These are phyloP conservation scores for Myxocyprinus asiaticus DNA, from an alignment of 2,113 vertebrate genomes.

Conservation along the genomic window DNA sequence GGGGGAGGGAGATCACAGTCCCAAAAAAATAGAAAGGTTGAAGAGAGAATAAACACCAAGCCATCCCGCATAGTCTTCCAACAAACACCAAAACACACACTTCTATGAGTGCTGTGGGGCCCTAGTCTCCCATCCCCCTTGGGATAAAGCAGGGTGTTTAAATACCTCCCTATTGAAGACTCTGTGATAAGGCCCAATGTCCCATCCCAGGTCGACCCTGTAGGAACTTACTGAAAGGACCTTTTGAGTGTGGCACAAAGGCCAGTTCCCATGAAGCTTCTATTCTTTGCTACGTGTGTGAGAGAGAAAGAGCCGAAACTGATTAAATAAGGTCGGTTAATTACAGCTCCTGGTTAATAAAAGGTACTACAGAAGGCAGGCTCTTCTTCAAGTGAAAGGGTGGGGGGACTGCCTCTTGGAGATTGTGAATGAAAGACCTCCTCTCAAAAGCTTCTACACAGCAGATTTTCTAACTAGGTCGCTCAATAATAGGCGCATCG, in stretches of 20 bases:
- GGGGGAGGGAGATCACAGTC: constrained; percentile 58
- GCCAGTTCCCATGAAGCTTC: constrained; percentile 76
- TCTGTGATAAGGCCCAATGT: constrained; percentile 74
- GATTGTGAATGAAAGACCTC: constrained; percentile 35
- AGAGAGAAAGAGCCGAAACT: constrained; percentile 57
- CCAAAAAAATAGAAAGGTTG: constrained; percentile 51
- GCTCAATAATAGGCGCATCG: constrained; percentile 35
- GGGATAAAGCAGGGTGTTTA: constrained; percentile 62
- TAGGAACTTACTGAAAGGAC: constrained; percentile 71
- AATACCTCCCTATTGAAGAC: constrained; percentile 74
- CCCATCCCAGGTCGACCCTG: constrained; percentile 70
- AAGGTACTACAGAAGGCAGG: constrained; percentile 68
- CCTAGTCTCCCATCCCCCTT: constrained; percentile 39
- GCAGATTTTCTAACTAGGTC: constrained; percentile 37
- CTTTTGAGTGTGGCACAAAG: constrained; percentile 73
- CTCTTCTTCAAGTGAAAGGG: constrained; percentile 37
- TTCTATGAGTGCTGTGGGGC: constrained; percentile 21
- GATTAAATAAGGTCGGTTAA: constrained; percentile 77
- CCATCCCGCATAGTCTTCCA: constrained; percentile 56
- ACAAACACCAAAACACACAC: constrained; percentile 57
- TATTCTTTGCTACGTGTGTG: constrained; percentile 63
- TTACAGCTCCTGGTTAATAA: constrained; percentile 71
- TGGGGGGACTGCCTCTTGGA: constrained; percentile 41
- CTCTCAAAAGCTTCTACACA: constrained; percentile 30
- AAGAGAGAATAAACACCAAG: constrained; percentile 65